A percentile compares a stretch with the other conserved stretches of the same genome.
Conservation (phyloP, 2,888 invertebrate species). For the Slavum lentiscoides region DNA sequence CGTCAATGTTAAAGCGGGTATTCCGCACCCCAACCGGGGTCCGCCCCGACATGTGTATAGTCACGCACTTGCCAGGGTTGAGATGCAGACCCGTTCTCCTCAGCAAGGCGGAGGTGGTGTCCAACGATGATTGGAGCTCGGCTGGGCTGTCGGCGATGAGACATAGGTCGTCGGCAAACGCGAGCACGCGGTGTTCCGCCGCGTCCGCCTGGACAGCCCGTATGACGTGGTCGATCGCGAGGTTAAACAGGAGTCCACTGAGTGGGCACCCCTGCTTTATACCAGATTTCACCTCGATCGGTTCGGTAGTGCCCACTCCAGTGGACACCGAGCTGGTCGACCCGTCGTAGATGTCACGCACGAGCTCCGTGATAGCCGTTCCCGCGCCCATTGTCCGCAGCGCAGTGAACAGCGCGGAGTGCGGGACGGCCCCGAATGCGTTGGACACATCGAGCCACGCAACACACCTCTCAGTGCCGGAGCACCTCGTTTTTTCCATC, state of each 20-base stretch:
- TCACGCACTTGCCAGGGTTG: background rate
- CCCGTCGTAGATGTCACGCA: no score
- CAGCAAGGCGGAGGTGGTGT: background rate
- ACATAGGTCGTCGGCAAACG: background rate
- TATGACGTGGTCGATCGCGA: background rate
- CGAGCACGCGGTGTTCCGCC: background rate
- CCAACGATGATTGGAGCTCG: no score
- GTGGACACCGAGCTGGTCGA: no score
- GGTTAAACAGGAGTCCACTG: background rate
- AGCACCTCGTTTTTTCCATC: background rate
- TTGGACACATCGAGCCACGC: constrained; percentile 13
- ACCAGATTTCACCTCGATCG: background rate
- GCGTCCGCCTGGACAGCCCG: background rate
- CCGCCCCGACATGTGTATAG: background rate
- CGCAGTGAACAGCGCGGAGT: background rate
- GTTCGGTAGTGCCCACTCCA: no score
- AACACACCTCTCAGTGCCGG: no score
- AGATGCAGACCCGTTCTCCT: background rate
- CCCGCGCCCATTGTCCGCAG: background rate
- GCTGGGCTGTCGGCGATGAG: accelerated
- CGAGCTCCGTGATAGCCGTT: background rate
- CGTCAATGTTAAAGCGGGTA: accelerated
- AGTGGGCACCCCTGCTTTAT: background rate
- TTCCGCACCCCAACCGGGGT: background rate
- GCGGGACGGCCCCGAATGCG: background rate